phyloP scores from a whole-genome alignment of 1,140 invertebrate species.

The Scaptodrosophila lebanonensis region DNA sequence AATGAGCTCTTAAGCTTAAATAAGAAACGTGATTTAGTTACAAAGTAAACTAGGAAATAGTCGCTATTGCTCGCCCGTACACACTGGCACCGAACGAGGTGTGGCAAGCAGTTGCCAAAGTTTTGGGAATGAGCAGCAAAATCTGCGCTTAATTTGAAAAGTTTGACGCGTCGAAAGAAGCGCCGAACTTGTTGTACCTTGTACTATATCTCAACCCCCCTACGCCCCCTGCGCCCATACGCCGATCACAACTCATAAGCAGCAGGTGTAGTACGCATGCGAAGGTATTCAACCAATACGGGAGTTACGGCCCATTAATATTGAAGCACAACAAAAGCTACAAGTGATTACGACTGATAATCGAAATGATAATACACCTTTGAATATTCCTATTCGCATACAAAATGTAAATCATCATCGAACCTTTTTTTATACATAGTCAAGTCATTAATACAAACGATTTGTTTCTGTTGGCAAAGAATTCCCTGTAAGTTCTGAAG shows the following conservation, averaged over 20 bases:
- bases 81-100: conserved; percentile 2
- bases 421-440: no score
- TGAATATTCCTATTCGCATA: no score
- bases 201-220: conserved; percentile 9
- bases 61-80: conserved; percentile 11
- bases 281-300: no score
- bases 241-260: conserved; percentile 22
- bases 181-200: conserved; percentile 5
- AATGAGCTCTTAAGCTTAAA: conserved; percentile 75
- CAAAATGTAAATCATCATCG: no score
- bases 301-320: no score
- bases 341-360: no score
- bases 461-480: no score
- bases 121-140: conserved; percentile 34
- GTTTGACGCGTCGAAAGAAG: conserved; percentile 45
- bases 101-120: conserved; percentile 4
- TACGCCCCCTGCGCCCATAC: conserved; percentile 18
- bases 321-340: no score
- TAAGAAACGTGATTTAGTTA: conserved; percentile 75
- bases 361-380: no score
- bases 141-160: conserved; percentile 74
- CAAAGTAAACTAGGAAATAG: conserved; percentile 70
- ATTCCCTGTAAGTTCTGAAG: no score
- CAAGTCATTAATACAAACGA: no score
- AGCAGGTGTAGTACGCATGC: conserved; percentile 49